Evolutionary conservation across 2,888 invertebrate species (phyloP), one percentile per base, ranked within the genome.

Genomic region (Nymphalis urticae): DNA sequence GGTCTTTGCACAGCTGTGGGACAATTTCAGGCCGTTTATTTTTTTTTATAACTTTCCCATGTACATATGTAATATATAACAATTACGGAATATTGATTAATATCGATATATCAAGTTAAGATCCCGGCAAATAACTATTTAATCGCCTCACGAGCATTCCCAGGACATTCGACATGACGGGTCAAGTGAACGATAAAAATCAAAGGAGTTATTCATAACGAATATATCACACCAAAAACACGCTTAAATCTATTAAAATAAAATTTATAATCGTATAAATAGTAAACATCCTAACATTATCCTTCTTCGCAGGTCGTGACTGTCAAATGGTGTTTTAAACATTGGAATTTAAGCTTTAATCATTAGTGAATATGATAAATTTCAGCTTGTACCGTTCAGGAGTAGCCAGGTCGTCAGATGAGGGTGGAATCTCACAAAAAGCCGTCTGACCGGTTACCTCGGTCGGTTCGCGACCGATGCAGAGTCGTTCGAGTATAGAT

Each of bases 401-500:
- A 79, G 79, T 75, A 80, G 82, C 75, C 81, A 82, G 85, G 84
- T 85, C 82, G 82, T 74, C 77, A 80, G 79, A 80, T 82, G 88
- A 88, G 91, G 91, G 90, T 88, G 86, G 88, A 86, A 85, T 88
- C 84, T 82, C 74, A 87, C 86, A 90, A 91, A 91, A 91, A 90
- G 89, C 79, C 42, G 89, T 85, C 78, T 58, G 80, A 92, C 92
- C 90, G 90, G 91, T 91, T 84, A 74, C 68, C 59, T 75, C 59
- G 78, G 75, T 76, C 73, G 76, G 79, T 77, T 77, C 77, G 79
- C 80, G 77, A 82, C 82, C 82, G 82, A 83, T 82, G 80, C 79
- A 63, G 62, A 78, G 83, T 82, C 81, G 84, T 82, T 82, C 7
- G 79, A 76, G 74, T 77, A 77, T 82, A 80, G 83, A 82, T 84